Evolutionary conservation across 2,888 invertebrate species (phyloP).

Genomic region (Caenorhabditis afra): DNA sequence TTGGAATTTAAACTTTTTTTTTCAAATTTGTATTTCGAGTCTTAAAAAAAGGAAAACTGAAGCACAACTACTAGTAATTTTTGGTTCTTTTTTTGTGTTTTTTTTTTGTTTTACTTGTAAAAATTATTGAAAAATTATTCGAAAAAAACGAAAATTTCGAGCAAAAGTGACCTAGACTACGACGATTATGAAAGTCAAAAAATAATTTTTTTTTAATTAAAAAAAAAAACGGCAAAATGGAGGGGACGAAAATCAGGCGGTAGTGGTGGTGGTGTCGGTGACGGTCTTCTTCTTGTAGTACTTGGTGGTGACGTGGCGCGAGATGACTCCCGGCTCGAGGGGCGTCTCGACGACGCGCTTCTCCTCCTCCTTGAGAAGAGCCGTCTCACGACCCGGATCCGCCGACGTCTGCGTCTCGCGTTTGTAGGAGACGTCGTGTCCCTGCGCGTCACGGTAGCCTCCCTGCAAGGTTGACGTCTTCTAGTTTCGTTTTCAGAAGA

Average conservation of each 20-base stretch:
- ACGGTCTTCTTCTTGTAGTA: conserved; percentile 80
- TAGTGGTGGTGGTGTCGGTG: conserved; percentile 75
- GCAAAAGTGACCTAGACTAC: conserved; percentile 1
- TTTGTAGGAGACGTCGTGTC: conserved; percentile 77
- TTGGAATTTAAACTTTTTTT: too few relatives aligned
- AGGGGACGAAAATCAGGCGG: too few relatives aligned
- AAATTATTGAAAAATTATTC: conserved; percentile 2
- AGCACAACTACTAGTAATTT: too few relatives aligned
- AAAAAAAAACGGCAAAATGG: too few relatives aligned
- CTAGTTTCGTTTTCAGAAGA: too few relatives aligned
- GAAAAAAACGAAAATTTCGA: conserved; percentile 13
- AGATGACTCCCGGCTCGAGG: conserved; percentile 77
- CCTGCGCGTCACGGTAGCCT: conserved; percentile 74
- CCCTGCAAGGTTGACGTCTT: conserved; percentile 63
- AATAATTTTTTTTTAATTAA: too few relatives aligned
- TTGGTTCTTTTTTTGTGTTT: too few relatives aligned
- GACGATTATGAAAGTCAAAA: too few relatives aligned
- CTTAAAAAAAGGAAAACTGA: too few relatives aligned
- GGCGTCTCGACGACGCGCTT: conserved; percentile 76
- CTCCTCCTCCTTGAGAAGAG: conserved; percentile 77
- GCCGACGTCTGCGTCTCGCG: conserved; percentile 75
- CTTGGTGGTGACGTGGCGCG: conserved; percentile 78
- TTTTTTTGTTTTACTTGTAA: too few relatives aligned
- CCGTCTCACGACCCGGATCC: conserved; percentile 75
- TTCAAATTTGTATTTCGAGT: too few relatives aligned